Evolutionary conservation across 2,888 invertebrate species (phyloP).

Genomic region (Catonia carolina): DNA sequence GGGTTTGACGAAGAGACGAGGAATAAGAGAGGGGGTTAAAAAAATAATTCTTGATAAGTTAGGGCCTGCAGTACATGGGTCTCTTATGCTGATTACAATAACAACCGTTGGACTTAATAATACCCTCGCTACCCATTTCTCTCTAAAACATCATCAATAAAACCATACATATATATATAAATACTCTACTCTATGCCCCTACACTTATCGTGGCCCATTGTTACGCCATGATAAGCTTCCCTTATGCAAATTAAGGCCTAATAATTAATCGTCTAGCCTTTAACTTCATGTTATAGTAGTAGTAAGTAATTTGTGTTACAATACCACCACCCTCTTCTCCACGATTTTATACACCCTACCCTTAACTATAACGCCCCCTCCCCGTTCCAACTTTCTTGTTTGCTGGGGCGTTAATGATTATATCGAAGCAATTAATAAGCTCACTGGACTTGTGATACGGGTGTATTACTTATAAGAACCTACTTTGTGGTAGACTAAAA

Average conservation of each 20-base stretch:
- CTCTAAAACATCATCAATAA: too few relatives aligned
- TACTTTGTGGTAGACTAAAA: too few relatives aligned
- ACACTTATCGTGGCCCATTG: not conserved
- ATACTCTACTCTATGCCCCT: too few relatives aligned
- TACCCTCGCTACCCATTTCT: not conserved
- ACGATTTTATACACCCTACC: too few relatives aligned
- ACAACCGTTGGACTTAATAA: conserved; percentile 9
- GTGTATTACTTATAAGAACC: not conserved
- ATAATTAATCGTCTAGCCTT: conserved; percentile 7
- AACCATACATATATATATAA: too few relatives aligned
- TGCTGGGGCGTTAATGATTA: conserved; percentile 4
- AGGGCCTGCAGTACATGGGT: too few relatives aligned
- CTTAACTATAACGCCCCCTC: too few relatives aligned
- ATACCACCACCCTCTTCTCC: too few relatives aligned
- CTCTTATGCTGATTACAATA: conserved; percentile 10
- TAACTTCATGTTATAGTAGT: not conserved
- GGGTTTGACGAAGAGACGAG: too few relatives aligned
- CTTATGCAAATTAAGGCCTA: conserved; percentile 7
- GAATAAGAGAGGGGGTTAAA: too few relatives aligned
- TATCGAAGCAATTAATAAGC: conserved; percentile 9
- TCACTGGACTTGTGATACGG: conserved; percentile 7
- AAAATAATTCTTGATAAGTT: too few relatives aligned
- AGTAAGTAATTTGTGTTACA: conserved; percentile 8
- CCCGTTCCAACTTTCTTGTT: too few relatives aligned
- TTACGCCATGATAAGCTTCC: conserved; percentile 8